Percentiles rank a stretch among this genome's conserved stretches.
Conservation (phyloP, 2,113 vertebrate species). For the Pavo muticus region DNA sequence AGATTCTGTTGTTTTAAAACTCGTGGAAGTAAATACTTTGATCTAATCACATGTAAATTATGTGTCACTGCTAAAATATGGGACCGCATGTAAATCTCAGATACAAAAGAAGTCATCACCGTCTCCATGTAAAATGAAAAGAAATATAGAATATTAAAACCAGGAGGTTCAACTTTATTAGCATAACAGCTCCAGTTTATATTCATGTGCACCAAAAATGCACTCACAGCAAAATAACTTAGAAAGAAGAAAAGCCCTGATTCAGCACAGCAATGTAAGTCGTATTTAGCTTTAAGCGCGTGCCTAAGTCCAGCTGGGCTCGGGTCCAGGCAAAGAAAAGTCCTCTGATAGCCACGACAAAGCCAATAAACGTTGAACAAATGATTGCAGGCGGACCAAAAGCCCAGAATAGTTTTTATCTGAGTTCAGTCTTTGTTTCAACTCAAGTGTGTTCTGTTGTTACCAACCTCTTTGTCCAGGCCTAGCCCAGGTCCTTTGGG, state of each 20-base stretch:
- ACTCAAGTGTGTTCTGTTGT: background rate
- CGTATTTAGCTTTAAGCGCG: slow-evolving; percentile 31
- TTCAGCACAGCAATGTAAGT: slow-evolving; percentile 62
- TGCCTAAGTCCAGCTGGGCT: slow-evolving; percentile 47
- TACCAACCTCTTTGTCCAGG: background rate
- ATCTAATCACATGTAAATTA: slow-evolving; percentile 77
- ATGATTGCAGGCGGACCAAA: background rate
- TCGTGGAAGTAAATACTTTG: slow-evolving; percentile 69
- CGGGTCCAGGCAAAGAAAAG: slow-evolving; percentile 38
- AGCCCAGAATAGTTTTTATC: background rate
- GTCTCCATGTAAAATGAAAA: slow-evolving; percentile 68
- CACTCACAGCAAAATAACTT: slow-evolving; percentile 66
- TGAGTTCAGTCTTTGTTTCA: slow-evolving; percentile 27
- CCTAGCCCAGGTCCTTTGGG: background rate
- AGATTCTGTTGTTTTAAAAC: slow-evolving; percentile 73
- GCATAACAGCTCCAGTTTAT: slow-evolving; percentile 68
- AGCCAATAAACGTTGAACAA: slow-evolving; percentile 10
- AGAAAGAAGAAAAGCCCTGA: slow-evolving; percentile 67
- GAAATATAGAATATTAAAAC: slow-evolving; percentile 71
- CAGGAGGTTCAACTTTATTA: slow-evolving; percentile 63
- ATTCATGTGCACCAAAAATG: slow-evolving; percentile 68
- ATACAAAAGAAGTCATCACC: slow-evolving; percentile 71
- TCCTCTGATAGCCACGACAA: slow-evolving; percentile 14
- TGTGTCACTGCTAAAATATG: slow-evolving; percentile 75
- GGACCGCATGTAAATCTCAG: slow-evolving; percentile 69